Evolutionary conservation across 2,113 vertebrate genomes (phyloP).

Genomic region (Danionella cerebrum): DNA sequence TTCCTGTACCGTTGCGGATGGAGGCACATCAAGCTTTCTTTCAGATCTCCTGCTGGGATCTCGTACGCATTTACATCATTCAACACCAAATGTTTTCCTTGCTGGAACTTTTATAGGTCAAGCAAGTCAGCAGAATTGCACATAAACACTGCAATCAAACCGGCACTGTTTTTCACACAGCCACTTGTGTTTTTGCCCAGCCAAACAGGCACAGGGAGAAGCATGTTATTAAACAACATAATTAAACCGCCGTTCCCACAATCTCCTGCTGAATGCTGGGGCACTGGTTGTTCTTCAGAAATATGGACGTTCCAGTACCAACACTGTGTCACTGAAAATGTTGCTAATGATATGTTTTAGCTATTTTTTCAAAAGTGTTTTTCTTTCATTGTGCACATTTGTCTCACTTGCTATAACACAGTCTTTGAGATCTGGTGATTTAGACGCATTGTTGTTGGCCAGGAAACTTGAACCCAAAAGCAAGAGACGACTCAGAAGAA

Average conservation of each 20-base stretch:
- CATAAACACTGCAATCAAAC: slow-evolving; percentile 2
- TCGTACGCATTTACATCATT: neutral
- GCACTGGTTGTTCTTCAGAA: slow-evolving; percentile 29
- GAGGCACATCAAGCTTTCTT: neutral
- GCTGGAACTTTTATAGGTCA: slow-evolving; percentile 1
- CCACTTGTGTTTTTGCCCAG: neutral
- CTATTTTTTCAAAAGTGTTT: neutral
- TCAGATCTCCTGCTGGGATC: neutral
- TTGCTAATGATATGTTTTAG: slow-evolving; percentile 13
- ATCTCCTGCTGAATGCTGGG: slow-evolving; percentile 20
- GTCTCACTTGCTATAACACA: neutral
- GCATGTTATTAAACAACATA: slow-evolving; percentile 6
- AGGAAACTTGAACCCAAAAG: too few species aligned
- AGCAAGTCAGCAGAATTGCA: neutral
- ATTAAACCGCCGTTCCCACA: slow-evolving; percentile 18
- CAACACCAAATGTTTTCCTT: neutral
- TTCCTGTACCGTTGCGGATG: neutral
- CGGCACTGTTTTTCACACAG: neutral
- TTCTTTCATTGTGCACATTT: neutral
- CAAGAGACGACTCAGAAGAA: too few species aligned
- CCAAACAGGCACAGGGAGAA: slow-evolving; percentile 1
- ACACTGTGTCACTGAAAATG: neutral
- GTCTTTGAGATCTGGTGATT: too few species aligned
- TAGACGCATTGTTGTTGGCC: too few species aligned
- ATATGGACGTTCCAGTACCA: slow-evolving; percentile 1